Percentiles rank a stretch among this genome's conserved stretches.
Conservation (phyloP, 2,113 vertebrate species). For the Puffinus mauretanicus region DNA sequence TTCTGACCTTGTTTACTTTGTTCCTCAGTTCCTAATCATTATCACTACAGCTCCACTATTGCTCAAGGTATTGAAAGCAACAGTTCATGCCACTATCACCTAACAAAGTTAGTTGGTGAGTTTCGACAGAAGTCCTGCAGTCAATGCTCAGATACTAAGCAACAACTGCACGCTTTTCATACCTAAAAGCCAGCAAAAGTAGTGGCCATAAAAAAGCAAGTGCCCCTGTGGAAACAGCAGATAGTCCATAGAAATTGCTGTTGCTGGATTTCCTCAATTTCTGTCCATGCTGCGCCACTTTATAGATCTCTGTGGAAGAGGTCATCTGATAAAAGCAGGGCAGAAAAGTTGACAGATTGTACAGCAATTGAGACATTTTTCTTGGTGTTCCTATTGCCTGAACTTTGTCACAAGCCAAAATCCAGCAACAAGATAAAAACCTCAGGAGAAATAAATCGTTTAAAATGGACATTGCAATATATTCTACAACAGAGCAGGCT, state of each 20-base stretch:
- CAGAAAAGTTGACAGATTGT: fast-evolving
- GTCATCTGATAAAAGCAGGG: background rate
- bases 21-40: background rate
- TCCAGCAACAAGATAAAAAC: background rate
- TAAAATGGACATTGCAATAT: background rate
- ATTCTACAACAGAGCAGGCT: background rate
- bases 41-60: background rate
- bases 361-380: background rate
- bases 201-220: background rate
- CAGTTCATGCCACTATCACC: background rate
- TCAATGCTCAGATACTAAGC: background rate
- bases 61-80: background rate
- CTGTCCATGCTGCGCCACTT: background rate
- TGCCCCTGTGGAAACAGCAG: background rate
- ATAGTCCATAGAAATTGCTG: fast-evolving
- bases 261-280: background rate
- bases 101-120: background rate
- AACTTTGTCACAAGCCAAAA: background rate
- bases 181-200: background rate
- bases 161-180: background rate
- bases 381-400: background rate
- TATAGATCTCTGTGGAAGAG: background rate
- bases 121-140: background rate
- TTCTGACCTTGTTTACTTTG: background rate
- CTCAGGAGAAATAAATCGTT: background rate